A percentile compares a stretch with the other conserved stretches of the same genome.
Evolutionary conservation across 2,797 vertebrate species (phyloP).

Genomic region (Lophius americanus): DNA sequence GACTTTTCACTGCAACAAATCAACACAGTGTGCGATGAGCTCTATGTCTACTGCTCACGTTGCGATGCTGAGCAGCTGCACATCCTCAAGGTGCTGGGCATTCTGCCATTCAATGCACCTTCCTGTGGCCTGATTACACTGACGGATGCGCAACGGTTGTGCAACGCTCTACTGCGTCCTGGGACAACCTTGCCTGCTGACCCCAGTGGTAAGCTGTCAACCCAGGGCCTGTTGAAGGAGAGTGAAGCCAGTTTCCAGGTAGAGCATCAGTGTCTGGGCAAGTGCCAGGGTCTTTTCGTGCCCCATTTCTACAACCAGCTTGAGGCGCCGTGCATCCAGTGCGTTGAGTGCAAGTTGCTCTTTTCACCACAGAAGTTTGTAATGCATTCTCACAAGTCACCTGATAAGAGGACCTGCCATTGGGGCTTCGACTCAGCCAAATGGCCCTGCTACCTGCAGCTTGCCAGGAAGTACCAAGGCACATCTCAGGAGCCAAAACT

Average conservation of each 20-base stretch:
- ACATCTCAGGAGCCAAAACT: slow-evolving; percentile 87
- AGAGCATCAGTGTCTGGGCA: slow-evolving; percentile 96
- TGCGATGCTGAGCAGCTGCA: slow-evolving; percentile 96
- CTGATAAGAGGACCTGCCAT: slow-evolving; percentile 98
- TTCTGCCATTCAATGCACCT: slow-evolving; percentile 96
- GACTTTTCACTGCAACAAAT: slow-evolving; percentile 98
- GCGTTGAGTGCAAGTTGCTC: slow-evolving; percentile 94
- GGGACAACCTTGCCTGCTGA: slow-evolving; percentile 86
- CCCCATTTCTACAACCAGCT: slow-evolving; percentile 94
- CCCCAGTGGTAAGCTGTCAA: slow-evolving; percentile 83
- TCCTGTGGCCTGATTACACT: slow-evolving; percentile 97
- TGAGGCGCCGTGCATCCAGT: slow-evolving; percentile 94
- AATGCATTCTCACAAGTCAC: slow-evolving; percentile 96
- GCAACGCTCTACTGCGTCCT: slow-evolving; percentile 93
- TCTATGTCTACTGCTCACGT: slow-evolving; percentile 97
- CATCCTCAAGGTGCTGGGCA: slow-evolving; percentile 97
- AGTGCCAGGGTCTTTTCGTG: slow-evolving; percentile 96
- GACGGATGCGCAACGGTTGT: slow-evolving; percentile 97
- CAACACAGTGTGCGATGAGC: slow-evolving; percentile 95
- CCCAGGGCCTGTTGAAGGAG: slow-evolving; percentile 90
- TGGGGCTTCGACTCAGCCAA: slow-evolving; percentile 99
- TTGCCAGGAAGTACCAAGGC: slow-evolving; percentile 92
- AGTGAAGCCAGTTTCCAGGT: slow-evolving; percentile 95
- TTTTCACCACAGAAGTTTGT: slow-evolving; percentile 98
- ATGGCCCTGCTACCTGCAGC: slow-evolving; percentile 97